Percentiles rank a stretch among this genome's conserved stretches.
phyloP scores from a whole-genome alignment of 2,797 vertebrate genomes.

The Ptychobarbus kaznakovi region DNA sequence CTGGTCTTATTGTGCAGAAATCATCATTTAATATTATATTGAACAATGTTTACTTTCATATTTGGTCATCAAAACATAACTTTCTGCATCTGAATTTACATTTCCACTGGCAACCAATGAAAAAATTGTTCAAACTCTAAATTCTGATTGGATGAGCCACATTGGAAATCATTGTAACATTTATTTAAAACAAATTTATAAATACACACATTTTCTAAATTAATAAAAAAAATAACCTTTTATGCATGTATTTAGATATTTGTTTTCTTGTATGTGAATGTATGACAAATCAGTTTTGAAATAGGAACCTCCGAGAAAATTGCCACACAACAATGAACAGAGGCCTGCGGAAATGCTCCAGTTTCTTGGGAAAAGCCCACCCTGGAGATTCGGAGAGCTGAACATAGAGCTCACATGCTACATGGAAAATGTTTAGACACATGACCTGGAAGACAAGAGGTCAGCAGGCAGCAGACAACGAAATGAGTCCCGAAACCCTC shows the following conservation, averaged over 20 bases:
- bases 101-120: neutral
- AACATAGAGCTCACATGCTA: conserved; percentile 50
- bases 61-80: neutral
- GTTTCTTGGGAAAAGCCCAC: conserved; percentile 34
- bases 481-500: conserved; percentile 15
- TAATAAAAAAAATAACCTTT: no score
- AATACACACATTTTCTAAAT: neutral
- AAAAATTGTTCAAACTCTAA: neutral
- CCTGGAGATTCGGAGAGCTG: conserved; percentile 34
- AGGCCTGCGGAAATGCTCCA: neutral
- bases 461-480: conserved; percentile 68
- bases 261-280: neutral
- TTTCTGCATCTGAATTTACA: neutral
- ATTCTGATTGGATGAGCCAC: neutral
- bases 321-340: neutral
- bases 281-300: neutral
- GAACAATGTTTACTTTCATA: neutral
- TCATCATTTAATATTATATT: neutral
- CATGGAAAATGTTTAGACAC: conserved; percentile 60
- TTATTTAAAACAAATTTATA: neutral
- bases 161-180: neutral
- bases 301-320: neutral
- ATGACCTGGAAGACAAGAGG: conserved; percentile 66
- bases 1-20: neutral
- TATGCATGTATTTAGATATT: neutral